Evolutionary conservation across 2,797 vertebrate species (phyloP).

Genomic region (Iguana delicatissima): DNA sequence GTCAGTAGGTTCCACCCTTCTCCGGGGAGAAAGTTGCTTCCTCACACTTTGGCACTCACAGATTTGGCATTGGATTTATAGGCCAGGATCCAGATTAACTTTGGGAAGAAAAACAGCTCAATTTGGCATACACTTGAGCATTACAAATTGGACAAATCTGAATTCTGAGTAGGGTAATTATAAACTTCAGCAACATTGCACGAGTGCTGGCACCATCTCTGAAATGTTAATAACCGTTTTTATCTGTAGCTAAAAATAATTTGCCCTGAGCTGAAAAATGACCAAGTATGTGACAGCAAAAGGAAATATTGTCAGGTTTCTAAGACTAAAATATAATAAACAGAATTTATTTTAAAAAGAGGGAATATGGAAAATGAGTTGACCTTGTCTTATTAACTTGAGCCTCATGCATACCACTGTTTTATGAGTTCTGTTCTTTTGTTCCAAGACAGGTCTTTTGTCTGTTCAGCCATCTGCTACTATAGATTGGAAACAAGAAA

Average conservation of each 20-base stretch:
- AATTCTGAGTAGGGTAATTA: conserved; percentile 16
- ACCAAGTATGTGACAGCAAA: conserved; percentile 51
- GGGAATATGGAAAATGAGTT: conserved; percentile 35
- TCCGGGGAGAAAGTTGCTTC: neutral
- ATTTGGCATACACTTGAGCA: neutral
- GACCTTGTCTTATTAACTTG: conserved; percentile 47
- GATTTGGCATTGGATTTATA: neutral
- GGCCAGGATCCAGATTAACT: neutral
- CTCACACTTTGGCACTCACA: neutral
- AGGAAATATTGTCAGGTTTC: conserved; percentile 33
- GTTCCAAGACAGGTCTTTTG: conserved; percentile 66
- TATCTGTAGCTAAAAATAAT: conserved; percentile 50
- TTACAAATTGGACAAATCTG: neutral
- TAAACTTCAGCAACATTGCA: neutral
- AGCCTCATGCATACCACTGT: conserved; percentile 21
- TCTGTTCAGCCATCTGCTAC: conserved; percentile 74
- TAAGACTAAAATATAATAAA: conserved; percentile 29
- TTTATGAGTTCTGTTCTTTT: conserved; percentile 47
- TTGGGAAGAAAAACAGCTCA: neutral
- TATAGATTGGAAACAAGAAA: conserved; percentile 73
- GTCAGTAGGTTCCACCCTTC: neutral
- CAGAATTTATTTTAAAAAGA: conserved; percentile 33
- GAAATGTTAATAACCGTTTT: conserved; percentile 46
- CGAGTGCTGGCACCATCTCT: conserved; percentile 37
- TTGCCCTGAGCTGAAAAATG: conserved; percentile 41